Percentiles rank a stretch among this genome's conserved stretches.
Evolutionary conservation across 2,888 invertebrate genomes (phyloP).

Genomic region (Xestoiulus laeticollis): DNA sequence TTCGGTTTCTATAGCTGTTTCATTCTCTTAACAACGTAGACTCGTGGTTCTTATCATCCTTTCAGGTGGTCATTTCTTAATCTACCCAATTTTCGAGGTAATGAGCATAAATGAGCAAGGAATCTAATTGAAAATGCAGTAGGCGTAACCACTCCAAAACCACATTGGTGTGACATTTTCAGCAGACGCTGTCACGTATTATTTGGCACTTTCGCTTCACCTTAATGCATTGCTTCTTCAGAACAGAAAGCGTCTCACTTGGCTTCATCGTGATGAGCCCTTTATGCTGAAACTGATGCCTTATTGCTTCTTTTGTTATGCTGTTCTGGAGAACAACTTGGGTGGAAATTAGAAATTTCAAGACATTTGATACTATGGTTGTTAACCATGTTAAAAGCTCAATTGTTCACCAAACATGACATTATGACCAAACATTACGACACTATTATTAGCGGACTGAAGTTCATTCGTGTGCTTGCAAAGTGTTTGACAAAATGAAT

Average conservation of each 20-base stretch:
- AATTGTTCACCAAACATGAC: background rate
- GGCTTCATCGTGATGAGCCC: conserved; percentile 9
- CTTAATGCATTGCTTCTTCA: background rate
- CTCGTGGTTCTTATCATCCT: background rate
- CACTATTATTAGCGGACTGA: background rate
- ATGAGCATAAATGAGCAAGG: conserved; percentile 29
- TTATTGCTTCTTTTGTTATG: conserved; percentile 24
- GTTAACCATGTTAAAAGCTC: background rate
- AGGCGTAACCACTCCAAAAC: conserved; percentile 23
- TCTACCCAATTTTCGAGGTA: conserved; percentile 24
- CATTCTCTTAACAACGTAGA: background rate
- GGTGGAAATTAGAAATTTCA: background rate
- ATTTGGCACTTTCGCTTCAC: background rate
- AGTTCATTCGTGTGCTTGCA: background rate
- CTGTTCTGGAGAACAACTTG: background rate
- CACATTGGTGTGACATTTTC: conserved; percentile 10
- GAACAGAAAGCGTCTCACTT: background rate
- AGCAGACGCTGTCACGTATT: conserved; percentile 23
- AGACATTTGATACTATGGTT: background rate
- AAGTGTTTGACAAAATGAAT: too few relatives aligned
- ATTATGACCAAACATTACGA: background rate
- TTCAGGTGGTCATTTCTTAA: conserved; percentile 35
- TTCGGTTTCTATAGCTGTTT: background rate
- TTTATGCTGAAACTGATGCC: conserved; percentile 3
- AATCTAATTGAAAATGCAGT: conserved; percentile 25